Evolutionary conservation across 2,888 invertebrate species (phyloP).

Genomic region (Xanthorhoe spadicearia): DNA sequence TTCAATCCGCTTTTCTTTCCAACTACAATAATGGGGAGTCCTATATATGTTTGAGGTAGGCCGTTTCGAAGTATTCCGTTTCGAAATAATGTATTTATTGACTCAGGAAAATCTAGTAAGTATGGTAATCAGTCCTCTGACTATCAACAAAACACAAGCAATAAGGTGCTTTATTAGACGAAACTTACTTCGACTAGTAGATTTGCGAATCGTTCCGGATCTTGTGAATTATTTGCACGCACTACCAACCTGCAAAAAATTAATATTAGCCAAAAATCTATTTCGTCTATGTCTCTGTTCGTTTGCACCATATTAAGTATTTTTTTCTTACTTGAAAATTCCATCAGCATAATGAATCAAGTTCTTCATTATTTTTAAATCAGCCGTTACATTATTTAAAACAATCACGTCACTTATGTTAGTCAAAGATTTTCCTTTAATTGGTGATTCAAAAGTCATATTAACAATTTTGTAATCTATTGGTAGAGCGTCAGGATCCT

Average conservation of each 20-base stretch:
- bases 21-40: no score
- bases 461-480: slow-evolving; percentile 87
- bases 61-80: no score
- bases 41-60: no score
- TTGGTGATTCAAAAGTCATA: slow-evolving; percentile 83
- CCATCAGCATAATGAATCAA: slow-evolving; percentile 88
- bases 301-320: neutral
- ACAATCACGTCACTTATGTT: slow-evolving; percentile 84
- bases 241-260: slow-evolving; percentile 70
- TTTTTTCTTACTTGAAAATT: slow-evolving; percentile 80
- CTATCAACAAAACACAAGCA: neutral
- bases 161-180: no score
- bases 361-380: slow-evolving; percentile 88
- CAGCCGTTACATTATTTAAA: slow-evolving; percentile 88
- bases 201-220: slow-evolving; percentile 80
- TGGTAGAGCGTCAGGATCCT: slow-evolving; percentile 87
- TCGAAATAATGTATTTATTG: no score
- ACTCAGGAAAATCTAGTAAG: no score
- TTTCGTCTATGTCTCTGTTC: no score
- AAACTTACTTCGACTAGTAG: slow-evolving; percentile 76
- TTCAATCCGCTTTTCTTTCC: no score
- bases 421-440: slow-evolving; percentile 69
- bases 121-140: no score
- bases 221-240: slow-evolving; percentile 86
- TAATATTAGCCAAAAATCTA: neutral